Evolutionary conservation across 1,140 invertebrate genomes (phyloP).

Genomic region (Penaeus indicus): DNA sequence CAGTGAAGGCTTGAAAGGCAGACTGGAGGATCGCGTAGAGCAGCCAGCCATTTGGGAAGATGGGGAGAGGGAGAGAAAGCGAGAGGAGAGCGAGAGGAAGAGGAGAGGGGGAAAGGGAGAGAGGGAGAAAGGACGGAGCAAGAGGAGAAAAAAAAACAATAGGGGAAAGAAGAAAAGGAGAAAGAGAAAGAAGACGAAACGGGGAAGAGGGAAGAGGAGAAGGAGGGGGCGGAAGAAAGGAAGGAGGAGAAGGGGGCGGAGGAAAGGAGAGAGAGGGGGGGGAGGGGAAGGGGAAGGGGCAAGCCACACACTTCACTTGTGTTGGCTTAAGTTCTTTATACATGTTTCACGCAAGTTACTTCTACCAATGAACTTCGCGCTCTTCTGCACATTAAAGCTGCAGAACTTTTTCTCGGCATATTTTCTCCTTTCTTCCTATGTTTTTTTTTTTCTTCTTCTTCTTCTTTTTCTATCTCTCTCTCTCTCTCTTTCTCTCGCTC

Average conservation of each 20-base stretch:
- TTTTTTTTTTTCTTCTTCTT: too few relatives aligned
- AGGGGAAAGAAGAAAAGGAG: neutral
- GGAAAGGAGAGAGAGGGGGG: neutral
- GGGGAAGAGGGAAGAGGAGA: neutral
- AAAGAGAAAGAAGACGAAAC: too few relatives aligned
- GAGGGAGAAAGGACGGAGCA: neutral
- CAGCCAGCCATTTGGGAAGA: neutral
- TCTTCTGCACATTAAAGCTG: too few relatives aligned
- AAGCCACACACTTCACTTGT: neutral
- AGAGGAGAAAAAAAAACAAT: neutral
- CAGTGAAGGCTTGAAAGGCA: neutral
- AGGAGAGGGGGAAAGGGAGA: too few relatives aligned
- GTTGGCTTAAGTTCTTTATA: constrained; percentile 2
- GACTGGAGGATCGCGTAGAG: neutral
- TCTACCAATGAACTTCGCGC: constrained; percentile 14
- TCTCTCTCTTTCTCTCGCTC: too few relatives aligned
- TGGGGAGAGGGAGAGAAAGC: neutral
- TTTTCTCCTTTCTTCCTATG: too few relatives aligned
- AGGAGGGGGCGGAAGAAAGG: constrained; percentile 15
- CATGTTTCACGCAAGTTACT: constrained; percentile 32
- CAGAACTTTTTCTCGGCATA: too few relatives aligned
- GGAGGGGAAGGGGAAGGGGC: neutral
- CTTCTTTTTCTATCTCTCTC: too few relatives aligned
- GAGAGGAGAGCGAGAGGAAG: neutral
- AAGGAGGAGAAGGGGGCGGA: constrained; percentile 53